Percentiles rank a stretch among this genome's conserved stretches.
phyloP scores from a whole-genome alignment of 2,113 vertebrate species.

The Arenaria interpres region DNA sequence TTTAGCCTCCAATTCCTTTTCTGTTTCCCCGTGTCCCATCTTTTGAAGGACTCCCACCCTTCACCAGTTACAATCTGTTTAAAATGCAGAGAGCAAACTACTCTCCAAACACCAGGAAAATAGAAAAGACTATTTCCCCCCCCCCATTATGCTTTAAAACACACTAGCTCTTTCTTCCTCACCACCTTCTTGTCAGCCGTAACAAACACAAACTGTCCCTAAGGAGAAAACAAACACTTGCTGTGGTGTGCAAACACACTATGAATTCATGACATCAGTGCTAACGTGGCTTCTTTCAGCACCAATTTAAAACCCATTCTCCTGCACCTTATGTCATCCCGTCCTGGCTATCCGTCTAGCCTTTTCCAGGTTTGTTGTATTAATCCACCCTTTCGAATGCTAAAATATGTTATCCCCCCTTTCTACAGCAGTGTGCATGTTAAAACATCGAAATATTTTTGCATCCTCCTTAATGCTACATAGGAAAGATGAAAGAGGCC shows the following conservation, averaged over 20 bases:
- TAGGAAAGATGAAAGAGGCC: slow-evolving; percentile 34
- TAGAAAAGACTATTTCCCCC: not conserved
- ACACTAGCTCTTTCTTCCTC: not conserved
- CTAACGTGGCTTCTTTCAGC: not conserved
- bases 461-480: not conserved
- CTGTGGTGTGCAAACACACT: slow-evolving; percentile 40
- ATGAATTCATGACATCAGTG: not conserved
- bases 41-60: not conserved
- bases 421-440: not conserved
- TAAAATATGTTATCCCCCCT: not conserved
- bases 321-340: not conserved
- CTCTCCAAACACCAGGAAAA: not conserved
- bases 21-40: not conserved
- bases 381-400: not conserved
- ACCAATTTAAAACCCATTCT: slow-evolving; percentile 14
- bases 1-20: not conserved
- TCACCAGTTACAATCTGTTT: not conserved
- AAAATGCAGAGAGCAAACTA: not conserved
- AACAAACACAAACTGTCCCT: slow-evolving; percentile 42
- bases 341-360: not conserved
- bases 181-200: slow-evolving; percentile 31
- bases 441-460: not conserved
- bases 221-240: slow-evolving; percentile 51
- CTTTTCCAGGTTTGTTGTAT: slow-evolving; percentile 15
- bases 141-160: not conserved